Evolutionary conservation across 2,888 invertebrate species (phyloP).

Genomic region (Microplitis deprimator): DNA sequence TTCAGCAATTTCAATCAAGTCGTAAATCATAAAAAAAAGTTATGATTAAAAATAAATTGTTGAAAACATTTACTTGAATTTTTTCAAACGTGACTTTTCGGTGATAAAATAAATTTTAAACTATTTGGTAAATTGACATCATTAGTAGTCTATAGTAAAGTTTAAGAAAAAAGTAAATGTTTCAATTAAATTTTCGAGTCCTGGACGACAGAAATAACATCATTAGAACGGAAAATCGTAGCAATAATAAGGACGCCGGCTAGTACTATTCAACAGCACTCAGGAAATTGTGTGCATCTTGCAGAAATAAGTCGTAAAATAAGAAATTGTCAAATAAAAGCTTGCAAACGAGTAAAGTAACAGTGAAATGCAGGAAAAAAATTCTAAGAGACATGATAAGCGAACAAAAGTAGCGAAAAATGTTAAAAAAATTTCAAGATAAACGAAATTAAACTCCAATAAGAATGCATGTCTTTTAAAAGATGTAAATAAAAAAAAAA

Average conservation of each 20-base stretch:
- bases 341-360: slow-evolving; percentile 25
- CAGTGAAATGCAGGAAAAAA: slow-evolving; percentile 2
- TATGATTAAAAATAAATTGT: not conserved
- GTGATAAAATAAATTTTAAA: not conserved
- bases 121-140: not conserved
- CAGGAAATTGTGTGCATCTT: slow-evolving; percentile 36
- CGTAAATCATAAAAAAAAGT: not conserved
- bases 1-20: not conserved
- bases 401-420: not conserved
- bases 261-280: slow-evolving; percentile 29
- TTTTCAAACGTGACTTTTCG: not conserved
- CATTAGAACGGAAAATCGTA: slow-evolving; percentile 17
- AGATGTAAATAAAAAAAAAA: no score
- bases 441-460: not conserved
- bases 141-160: slow-evolving; percentile 8
- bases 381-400: not conserved
- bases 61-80: not conserved
- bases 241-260: slow-evolving; percentile 28
- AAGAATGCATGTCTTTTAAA: not conserved
- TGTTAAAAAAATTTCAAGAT: slow-evolving; percentile 1
- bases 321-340: slow-evolving; percentile 35
- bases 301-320: slow-evolving; percentile 33
- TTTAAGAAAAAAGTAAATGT: slow-evolving; percentile 1
- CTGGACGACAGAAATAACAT: slow-evolving; percentile 18
- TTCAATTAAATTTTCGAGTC: not conserved